A percentile compares a stretch with the other conserved stretches of the same genome.
phyloP scores from a whole-genome alignment of 2,888 invertebrate genomes.

The Chromoteleia sp. region DNA sequence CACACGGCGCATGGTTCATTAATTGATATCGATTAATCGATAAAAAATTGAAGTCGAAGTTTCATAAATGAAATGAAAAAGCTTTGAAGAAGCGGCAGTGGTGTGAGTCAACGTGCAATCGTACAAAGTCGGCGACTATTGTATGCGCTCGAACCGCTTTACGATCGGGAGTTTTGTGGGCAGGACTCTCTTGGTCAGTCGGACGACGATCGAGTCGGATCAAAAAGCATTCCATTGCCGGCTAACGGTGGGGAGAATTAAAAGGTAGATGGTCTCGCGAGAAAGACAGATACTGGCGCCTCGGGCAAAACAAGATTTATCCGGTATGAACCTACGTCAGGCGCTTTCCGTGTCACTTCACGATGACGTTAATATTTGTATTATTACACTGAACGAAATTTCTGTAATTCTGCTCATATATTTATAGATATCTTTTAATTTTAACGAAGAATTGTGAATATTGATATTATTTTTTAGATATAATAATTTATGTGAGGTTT shows the following conservation, averaged over 20 bases:
- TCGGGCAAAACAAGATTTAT: constrained; percentile 69
- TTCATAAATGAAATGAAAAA: constrained; percentile 44
- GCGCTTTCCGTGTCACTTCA: constrained; percentile 77
- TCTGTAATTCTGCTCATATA: too few species aligned
- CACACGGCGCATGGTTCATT: neutral
- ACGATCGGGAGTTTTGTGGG: constrained; percentile 20
- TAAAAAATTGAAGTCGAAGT: constrained; percentile 29
- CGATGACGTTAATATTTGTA: constrained; percentile 39
- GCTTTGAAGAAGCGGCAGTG: constrained; percentile 50
- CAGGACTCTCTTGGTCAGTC: constrained; percentile 24
- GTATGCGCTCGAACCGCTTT: constrained; percentile 18
- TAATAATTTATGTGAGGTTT: too few species aligned
- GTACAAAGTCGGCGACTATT: constrained; percentile 43
- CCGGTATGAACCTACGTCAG: constrained; percentile 80
- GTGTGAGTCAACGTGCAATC: constrained; percentile 62
- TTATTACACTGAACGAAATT: too few species aligned
- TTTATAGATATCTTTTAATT: too few species aligned
- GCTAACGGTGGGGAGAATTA: constrained; percentile 26
- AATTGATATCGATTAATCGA: neutral
- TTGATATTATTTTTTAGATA: too few species aligned
- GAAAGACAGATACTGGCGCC: constrained; percentile 26
- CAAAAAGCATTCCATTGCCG: constrained; percentile 23
- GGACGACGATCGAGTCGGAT: constrained; percentile 22
- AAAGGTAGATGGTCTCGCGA: constrained; percentile 32
- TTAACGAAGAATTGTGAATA: too few species aligned